phyloP scores from a whole-genome alignment of 2,113 vertebrate genomes.

The Vulpes lagopus region DNA sequence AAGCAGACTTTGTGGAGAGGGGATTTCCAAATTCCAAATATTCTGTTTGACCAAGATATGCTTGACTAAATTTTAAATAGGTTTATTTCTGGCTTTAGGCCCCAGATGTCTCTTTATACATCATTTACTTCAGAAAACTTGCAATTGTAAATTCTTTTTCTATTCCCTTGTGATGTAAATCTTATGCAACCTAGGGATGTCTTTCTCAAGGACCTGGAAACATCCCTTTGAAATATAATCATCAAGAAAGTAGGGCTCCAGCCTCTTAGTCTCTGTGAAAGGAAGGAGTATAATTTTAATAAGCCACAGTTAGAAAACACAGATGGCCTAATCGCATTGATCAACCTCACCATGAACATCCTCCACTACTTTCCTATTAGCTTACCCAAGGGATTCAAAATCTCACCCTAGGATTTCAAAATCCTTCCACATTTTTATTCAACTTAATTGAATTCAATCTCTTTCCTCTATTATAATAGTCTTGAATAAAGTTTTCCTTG shows the following conservation, averaged over 20 bases:
- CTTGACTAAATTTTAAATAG: background rate
- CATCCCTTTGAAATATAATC: background rate
- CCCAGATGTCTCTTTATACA: background rate
- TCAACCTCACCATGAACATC: background rate
- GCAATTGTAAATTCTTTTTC: background rate
- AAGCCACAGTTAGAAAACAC: background rate
- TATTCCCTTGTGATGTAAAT: background rate
- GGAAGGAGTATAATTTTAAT: background rate
- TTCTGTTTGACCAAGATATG: background rate
- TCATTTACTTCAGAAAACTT: conserved; percentile 17
- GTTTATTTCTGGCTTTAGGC: background rate
- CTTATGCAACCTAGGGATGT: background rate
- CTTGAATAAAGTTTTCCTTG: background rate
- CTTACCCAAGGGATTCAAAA: background rate
- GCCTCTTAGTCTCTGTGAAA: background rate
- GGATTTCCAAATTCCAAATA: background rate
- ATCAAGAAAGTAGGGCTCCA: background rate
- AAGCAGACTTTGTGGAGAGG: background rate
- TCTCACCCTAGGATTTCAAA: background rate
- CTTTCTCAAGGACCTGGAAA: background rate
- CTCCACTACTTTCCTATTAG: background rate
- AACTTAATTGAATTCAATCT: background rate
- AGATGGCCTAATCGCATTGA: background rate
- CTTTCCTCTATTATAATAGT: background rate
- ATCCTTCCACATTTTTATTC: background rate